Base-by-base conservation (phyloP, 1,140 invertebrate genomes). In the Drosophila sucinea region DNA sequence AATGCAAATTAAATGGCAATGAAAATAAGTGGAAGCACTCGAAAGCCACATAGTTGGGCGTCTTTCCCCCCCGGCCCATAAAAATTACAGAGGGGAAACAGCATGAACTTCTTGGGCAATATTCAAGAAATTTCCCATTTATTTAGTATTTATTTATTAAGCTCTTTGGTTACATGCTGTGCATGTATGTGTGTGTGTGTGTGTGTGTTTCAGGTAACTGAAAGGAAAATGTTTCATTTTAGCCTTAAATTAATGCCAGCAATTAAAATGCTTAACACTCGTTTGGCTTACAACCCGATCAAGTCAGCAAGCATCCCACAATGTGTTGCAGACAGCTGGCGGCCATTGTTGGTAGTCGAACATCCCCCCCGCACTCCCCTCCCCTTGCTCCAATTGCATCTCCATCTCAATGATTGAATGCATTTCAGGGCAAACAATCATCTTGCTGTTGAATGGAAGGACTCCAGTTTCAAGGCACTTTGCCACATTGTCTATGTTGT, bases 191-290 rank as follows among this genome's bases (percentile, higher is more conserved):
- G 44, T 51, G 23, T 51, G 44, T 51, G 7, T 27, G 44, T 8
- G 23, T 47, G 1, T 47, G 11, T 8, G 23, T 47, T 4, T 51
- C 25, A 51, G 25, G 44, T 23, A 51, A 38, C 35, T 38, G 35
- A 3, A 38, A 51, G 8, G 23, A 51, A 27, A 10, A 69, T 65
- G 60, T 73, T 64, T 56, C 56, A 58, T 35, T 35, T n/a, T 58
- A 35, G 56, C 17, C 56, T 35, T 27, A 64, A 74, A 78, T 78
- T 74, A 78, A 78, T 78, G 75, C 75, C 71, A 25, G 63, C 71
- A 74, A 78, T 78, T 78, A 78, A 78, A 78, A 74, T 74, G 75
- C 67, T 78, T 74, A 77, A 77, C 75, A 77, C 75, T 74, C 75
- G 67, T 35, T 67, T 68, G 63, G 38, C 55, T 67, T 67, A 51